Evolutionary conservation across 2,888 invertebrate species (phyloP).

Genomic region (Nomada goodeniana): DNA sequence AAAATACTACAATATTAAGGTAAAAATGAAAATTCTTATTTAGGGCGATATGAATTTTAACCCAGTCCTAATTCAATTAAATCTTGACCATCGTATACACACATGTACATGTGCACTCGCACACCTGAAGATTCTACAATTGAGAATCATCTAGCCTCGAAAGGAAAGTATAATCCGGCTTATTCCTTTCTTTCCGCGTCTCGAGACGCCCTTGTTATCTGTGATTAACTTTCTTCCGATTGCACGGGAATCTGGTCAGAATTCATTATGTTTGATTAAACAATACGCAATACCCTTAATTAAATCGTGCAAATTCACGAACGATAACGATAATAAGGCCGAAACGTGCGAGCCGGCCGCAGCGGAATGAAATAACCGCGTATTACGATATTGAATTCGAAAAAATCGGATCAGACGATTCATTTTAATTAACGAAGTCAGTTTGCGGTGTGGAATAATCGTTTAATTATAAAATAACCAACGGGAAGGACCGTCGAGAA

Average conservation of each 20-base stretch:
- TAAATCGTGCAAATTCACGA: slow-evolving; percentile 32
- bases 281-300: slow-evolving; percentile 49
- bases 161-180: slow-evolving; percentile 65
- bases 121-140: slow-evolving; percentile 60
- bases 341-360: not conserved
- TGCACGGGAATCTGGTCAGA: slow-evolving; percentile 3
- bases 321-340: not conserved
- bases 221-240: slow-evolving; percentile 45
- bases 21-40: slow-evolving; percentile 6
- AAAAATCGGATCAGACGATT: slow-evolving; percentile 1
- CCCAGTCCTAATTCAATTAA: slow-evolving; percentile 11
- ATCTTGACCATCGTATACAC: not conserved
- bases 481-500: not conserved
- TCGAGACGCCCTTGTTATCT: slow-evolving; percentile 60
- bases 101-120: slow-evolving; percentile 18
- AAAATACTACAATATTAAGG: not conserved
- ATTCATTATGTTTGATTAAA: slow-evolving; percentile 61
- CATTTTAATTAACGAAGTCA: slow-evolving; percentile 9
- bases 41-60: slow-evolving; percentile 28
- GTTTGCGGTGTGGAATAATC: not conserved
- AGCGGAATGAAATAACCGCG: not conserved
- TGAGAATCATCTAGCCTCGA: slow-evolving; percentile 60
- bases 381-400: not conserved
- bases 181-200: slow-evolving; percentile 63
- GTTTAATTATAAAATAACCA: not conserved